Percentiles rank a stretch among this genome's conserved stretches.
Evolutionary conservation across 2,113 vertebrate species (phyloP).

Genomic region (Pachyramphus minor): DNA sequence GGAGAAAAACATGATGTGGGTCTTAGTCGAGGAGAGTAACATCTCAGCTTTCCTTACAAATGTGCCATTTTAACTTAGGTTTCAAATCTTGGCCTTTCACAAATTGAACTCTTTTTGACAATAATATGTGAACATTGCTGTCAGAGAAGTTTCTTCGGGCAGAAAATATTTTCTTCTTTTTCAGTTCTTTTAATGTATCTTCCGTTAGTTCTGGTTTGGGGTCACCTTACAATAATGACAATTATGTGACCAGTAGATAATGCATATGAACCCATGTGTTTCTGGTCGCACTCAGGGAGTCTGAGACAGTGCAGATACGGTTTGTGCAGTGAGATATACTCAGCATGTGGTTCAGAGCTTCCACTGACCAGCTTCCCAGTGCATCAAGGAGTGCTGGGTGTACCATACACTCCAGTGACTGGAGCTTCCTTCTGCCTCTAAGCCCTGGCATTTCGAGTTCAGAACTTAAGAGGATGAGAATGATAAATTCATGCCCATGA

Average conservation of each 20-base stretch:
- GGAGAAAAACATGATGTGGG: neutral
- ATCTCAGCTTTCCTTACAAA: neutral
- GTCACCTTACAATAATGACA: neutral
- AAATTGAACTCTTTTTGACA: neutral
- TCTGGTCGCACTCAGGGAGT: neutral
- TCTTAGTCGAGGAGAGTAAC: neutral
- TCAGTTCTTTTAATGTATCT: neutral
- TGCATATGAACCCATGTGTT: rapidly evolving
- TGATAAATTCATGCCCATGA: neutral
- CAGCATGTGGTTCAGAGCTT: neutral
- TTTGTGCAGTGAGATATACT: neutral
- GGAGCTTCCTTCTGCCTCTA: neutral
- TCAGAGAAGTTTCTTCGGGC: neutral
- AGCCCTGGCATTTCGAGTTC: neutral
- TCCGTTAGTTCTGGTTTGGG: neutral
- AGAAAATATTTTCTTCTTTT: neutral
- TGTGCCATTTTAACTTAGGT: neutral
- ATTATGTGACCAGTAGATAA: neutral
- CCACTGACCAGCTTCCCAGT: neutral
- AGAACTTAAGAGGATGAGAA: neutral
- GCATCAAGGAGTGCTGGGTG: neutral
- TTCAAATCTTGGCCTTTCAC: neutral
- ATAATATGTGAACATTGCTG: neutral
- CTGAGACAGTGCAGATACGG: neutral
- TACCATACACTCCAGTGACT: rapidly evolving